A percentile compares a stretch with the other conserved stretches of the same genome.
These are phyloP conservation scores for Halesus radiatus DNA, from an alignment of 1,140 invertebrate genomes.

Conservation along the genomic window DNA sequence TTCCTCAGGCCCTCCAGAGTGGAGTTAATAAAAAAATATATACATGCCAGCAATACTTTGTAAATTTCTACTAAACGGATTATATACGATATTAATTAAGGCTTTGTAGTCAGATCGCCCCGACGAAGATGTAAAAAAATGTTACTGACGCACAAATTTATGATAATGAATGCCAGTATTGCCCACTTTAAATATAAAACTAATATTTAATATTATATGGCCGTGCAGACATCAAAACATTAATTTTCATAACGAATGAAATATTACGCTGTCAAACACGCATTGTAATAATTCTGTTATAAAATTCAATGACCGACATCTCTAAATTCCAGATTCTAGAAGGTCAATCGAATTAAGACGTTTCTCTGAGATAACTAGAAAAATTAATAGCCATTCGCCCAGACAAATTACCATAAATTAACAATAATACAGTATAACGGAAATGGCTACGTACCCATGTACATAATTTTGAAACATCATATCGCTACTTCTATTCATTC, in stretches of 20 bases:
- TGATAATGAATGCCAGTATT: too few species aligned
- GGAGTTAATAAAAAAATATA: too few species aligned
- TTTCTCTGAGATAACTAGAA: not conserved
- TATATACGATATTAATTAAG: too few species aligned
- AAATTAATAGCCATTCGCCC: slow-evolving; percentile 5
- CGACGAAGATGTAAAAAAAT: too few species aligned
- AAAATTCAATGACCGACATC: slow-evolving; percentile 10
- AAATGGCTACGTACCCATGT: not conserved
- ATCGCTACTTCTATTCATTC: not conserved
- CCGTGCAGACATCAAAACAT: not conserved
- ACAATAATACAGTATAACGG: slow-evolving; percentile 15
- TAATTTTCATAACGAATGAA: not conserved
- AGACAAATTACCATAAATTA: slow-evolving; percentile 15
- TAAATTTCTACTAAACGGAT: too few species aligned
- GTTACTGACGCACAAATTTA: too few species aligned
- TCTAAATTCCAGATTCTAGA: not conserved
- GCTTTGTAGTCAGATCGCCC: too few species aligned
- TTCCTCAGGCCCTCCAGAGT: too few species aligned
- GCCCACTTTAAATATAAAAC: too few species aligned
- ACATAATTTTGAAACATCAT: not conserved
- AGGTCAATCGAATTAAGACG: slow-evolving; percentile 24
- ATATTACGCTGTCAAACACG: slow-evolving; percentile 1
- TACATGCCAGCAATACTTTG: too few species aligned
- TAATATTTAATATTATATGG: not conserved
- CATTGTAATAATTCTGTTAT: not conserved